These are phyloP conservation scores for Xiphophorus birchmanni DNA, from an alignment of 2,797 vertebrate genomes.

Conservation along the genomic window DNA sequence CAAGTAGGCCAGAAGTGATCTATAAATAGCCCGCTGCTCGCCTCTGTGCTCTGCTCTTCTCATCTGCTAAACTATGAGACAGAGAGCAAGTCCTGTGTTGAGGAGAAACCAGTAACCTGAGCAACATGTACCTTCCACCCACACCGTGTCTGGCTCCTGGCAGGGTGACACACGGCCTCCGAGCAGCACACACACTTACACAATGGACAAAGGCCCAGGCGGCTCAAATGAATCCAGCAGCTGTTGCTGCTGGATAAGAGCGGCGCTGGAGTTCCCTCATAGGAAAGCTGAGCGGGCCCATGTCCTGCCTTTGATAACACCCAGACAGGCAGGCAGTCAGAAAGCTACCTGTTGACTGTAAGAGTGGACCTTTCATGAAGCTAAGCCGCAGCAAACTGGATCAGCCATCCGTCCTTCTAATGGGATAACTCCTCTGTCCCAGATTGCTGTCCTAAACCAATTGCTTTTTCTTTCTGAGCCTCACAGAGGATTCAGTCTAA, in stretches of 20 bases:
- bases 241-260: slow-evolving; percentile 68
- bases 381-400: background rate
- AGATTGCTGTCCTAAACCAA: slow-evolving; percentile 32
- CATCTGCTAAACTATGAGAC: slow-evolving; percentile 76
- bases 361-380: slow-evolving; percentile 35
- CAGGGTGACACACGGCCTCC: slow-evolving; percentile 30
- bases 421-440: background rate
- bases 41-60: slow-evolving; percentile 64
- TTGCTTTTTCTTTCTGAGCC: slow-evolving; percentile 18
- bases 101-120: slow-evolving; percentile 82
- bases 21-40: slow-evolving; percentile 82
- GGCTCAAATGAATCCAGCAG: slow-evolving; percentile 71
- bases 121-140: slow-evolving; percentile 59
- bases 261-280: slow-evolving; percentile 59
- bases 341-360: slow-evolving; percentile 3
- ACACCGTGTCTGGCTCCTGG: slow-evolving; percentile 51
- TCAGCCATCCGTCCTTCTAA: slow-evolving; percentile 10
- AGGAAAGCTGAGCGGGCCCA: slow-evolving; percentile 59
- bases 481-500: slow-evolving; percentile 25
- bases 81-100: slow-evolving; percentile 77
- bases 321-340: slow-evolving; percentile 29
- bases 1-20: slow-evolving; percentile 84
- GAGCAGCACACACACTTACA: slow-evolving; percentile 41
- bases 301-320: slow-evolving; percentile 63
- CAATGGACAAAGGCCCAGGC: slow-evolving; percentile 76